Conservation (phyloP, 2,888 invertebrate species). For the Chalcosyrphus nemorum region DNA sequence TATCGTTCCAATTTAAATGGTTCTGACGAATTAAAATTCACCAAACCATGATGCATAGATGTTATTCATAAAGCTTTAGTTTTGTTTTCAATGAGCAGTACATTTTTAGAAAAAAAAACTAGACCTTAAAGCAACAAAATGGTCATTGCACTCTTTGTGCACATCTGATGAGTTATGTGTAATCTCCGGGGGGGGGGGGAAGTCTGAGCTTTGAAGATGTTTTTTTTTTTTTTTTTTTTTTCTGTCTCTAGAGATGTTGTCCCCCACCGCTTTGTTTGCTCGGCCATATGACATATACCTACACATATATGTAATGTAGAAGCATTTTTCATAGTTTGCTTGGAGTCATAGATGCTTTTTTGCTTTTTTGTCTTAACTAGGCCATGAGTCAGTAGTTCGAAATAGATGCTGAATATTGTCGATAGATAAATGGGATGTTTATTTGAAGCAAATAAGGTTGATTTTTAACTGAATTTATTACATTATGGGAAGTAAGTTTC, state of each 20-base stretch:
- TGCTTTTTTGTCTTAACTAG: background rate
- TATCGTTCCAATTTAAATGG: conserved; percentile 34
- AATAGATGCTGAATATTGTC: background rate
- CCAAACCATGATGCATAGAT: conserved; percentile 17
- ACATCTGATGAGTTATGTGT: conserved; percentile 8
- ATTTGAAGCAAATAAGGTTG: too few species aligned
- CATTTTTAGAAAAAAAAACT: background rate
- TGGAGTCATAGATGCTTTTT: background rate
- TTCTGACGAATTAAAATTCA: conserved; percentile 6
- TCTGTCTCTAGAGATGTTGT: background rate
- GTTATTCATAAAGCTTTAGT: conserved; percentile 5
- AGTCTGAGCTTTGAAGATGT: conserved; percentile 11
- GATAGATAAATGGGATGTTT: too few species aligned
- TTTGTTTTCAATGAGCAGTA: conserved; percentile 3
- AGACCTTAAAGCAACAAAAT: background rate
- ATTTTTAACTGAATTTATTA: too few species aligned
- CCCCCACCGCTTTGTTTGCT: background rate
- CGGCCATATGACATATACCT: too few species aligned
- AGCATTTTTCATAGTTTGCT: background rate
- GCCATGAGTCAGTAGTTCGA: conserved; percentile 2
- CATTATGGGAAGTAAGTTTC: too few species aligned
- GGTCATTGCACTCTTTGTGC: conserved; percentile 26
- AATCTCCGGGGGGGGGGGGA: background rate
- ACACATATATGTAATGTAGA: background rate
- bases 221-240: background rate